phyloP scores from a whole-genome alignment of 2,113 vertebrate genomes.

The Apteryx owenii region DNA sequence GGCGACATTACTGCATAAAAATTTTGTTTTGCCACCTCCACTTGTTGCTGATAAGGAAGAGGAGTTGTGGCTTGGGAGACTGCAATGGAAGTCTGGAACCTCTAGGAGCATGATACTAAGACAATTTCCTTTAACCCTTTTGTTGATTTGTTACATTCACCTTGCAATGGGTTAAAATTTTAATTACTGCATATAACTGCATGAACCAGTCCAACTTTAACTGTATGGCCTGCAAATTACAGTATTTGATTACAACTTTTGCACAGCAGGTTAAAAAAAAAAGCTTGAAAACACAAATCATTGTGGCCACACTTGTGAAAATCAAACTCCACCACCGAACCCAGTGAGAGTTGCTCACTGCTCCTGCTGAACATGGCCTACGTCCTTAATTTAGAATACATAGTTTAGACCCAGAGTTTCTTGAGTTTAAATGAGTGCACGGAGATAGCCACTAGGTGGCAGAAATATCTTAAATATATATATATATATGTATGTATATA shows the following conservation, averaged over 20 bases:
- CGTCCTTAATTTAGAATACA: accelerated
- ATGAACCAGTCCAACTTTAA: not conserved
- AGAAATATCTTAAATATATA: not conserved
- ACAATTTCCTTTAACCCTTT: not conserved
- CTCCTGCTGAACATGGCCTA: not conserved
- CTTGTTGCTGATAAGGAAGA: not conserved
- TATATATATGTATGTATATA: too few species aligned
- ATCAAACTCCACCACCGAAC: not conserved
- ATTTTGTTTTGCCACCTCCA: slow-evolving; percentile 17
- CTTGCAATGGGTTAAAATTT: not conserved
- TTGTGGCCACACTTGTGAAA: not conserved
- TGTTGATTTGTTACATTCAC: not conserved
- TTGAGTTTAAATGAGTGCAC: not conserved
- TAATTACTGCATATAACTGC: not conserved
- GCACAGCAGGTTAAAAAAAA: not conserved
- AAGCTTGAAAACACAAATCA: not conserved
- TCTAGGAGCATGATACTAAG: not conserved
- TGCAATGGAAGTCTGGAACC: not conserved
- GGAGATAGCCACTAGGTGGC: slow-evolving; percentile 1
- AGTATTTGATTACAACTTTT: not conserved
- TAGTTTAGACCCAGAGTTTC: not conserved
- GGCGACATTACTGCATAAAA: slow-evolving; percentile 57
- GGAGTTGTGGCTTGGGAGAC: not conserved
- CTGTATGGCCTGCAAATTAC: not conserved
- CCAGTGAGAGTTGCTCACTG: not conserved